Base-by-base conservation (phyloP, 1,140 invertebrate genomes). In the Hyposmocoma kahamanoa region DNA sequence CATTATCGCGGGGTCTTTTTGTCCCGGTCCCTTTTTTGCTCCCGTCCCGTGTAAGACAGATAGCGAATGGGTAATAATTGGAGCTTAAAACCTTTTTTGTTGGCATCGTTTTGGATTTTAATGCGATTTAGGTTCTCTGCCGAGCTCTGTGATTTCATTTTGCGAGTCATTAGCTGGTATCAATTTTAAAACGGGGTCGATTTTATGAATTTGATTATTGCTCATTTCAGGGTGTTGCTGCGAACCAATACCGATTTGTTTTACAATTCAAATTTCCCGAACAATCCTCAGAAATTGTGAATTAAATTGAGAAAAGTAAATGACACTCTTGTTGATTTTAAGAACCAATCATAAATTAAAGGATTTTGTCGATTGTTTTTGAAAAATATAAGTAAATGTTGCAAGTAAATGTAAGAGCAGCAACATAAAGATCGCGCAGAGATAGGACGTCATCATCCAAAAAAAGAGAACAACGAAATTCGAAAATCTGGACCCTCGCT, bases 51-150 rank as follows among this genome's bases (percentile, higher is more conserved):
- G 69, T 64, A 67, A 61, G 66, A 72, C 59, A 69, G 61, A 68
- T 72, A 66, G 55, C 53, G 61, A 69, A 67, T 62, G 57, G 66
- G 59, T 67, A 72, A 69, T 72, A 64, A 67, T 72, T 67, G 66
- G 53, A 54, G 57, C 54, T 64, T 49, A 69, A 50, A 58, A 50
- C 51, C 56, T 56, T 68, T 68, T 67, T 62, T 59, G 50, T 53
- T 43, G 36, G 43, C 41, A 41, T 48, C 49, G 53, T 41, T 60
- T 34, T 22, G 22, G 24, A 47, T 52, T 58, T 44, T 46, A 51
- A 51, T 51, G 43, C 34, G 42, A 36, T 38, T 44, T 43, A 26
- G 18, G 30, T 36, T n/a, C 45, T 22, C n/a, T 22, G 24, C 24
- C 24, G 9, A 10, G 38, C 38, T 21, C 38, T 13, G 19, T n/a